Percentiles rank a stretch among this genome's conserved stretches.
These are phyloP conservation scores for Epinotia demarniana DNA, from an alignment of 2,888 invertebrate species.

Conservation along the genomic window DNA sequence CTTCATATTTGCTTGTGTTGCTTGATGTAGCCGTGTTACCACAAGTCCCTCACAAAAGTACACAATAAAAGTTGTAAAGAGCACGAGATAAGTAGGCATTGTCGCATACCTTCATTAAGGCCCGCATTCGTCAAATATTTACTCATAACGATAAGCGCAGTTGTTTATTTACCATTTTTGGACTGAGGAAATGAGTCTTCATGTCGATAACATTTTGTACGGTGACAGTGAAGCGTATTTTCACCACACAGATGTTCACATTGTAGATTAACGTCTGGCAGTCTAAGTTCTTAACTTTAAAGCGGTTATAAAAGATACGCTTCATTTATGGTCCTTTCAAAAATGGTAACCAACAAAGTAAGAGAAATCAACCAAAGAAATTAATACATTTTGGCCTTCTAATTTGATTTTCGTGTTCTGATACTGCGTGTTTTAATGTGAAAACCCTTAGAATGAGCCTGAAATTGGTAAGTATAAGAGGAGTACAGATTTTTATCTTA, in stretches of 20 bases:
- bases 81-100: slow-evolving; percentile 58
- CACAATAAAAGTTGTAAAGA: slow-evolving; percentile 56
- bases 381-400: neutral
- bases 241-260: slow-evolving; percentile 19
- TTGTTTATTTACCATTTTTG: slow-evolving; percentile 55
- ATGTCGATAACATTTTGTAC: slow-evolving; percentile 33
- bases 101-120: slow-evolving; percentile 67
- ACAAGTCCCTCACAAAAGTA: slow-evolving; percentile 52
- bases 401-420: neutral
- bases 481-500: slow-evolving; percentile 73
- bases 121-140: slow-evolving; percentile 74
- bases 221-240: neutral
- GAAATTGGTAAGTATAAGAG: neutral
- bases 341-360: slow-evolving; percentile 22
- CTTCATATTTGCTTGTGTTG: neutral
- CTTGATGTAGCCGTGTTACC: slow-evolving; percentile 2
- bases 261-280: slow-evolving; percentile 17
- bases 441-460: neutral
- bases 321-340: slow-evolving; percentile 26
- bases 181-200: slow-evolving; percentile 38
- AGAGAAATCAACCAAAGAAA: neutral
- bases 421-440: neutral
- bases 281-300: slow-evolving; percentile 31
- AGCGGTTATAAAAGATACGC: slow-evolving; percentile 25
- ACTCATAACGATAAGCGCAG: slow-evolving; percentile 63